Evolutionary conservation across 2,797 vertebrate species (phyloP).

Genomic region (Scyliorhinus canicula): DNA sequence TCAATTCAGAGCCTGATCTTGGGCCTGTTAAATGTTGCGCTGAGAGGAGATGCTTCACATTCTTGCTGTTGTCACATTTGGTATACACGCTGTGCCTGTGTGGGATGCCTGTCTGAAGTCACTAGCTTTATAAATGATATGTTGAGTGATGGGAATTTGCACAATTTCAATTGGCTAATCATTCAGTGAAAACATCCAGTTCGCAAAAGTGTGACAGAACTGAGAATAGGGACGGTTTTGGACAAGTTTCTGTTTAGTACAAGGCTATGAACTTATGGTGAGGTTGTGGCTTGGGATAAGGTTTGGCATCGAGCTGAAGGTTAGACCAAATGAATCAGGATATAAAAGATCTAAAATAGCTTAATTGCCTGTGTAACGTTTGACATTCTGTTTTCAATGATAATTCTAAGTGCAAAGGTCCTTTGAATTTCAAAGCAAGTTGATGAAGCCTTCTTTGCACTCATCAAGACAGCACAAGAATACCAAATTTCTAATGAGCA

Average conservation of each 20-base stretch:
- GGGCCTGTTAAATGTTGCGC: not conserved
- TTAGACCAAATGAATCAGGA: not conserved
- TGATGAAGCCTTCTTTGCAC: too few species aligned
- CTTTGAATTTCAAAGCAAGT: not conserved
- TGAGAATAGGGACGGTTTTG: not conserved
- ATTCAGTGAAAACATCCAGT: not conserved
- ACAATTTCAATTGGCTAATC: not conserved
- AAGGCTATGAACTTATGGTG: not conserved
- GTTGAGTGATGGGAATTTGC: not conserved
- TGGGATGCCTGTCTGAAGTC: not conserved
- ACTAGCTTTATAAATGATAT: not conserved
- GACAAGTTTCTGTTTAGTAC: not conserved
- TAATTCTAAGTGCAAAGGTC: constrained; percentile 6
- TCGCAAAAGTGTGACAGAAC: not conserved
- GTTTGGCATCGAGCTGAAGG: constrained; percentile 17
- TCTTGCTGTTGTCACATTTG: not conserved
- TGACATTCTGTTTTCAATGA: not conserved
- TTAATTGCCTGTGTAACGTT: not conserved
- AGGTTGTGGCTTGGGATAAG: not conserved
- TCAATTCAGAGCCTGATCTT: not conserved
- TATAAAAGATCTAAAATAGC: not conserved
- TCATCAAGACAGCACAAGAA: too few species aligned
- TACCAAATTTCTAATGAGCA: too few species aligned
- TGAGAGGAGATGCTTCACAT: not conserved
- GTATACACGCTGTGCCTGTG: not conserved